Percentiles rank a stretch among this genome's conserved stretches.
phyloP scores from a whole-genome alignment of 2,113 vertebrate species.

The Trematomus loennbergii region DNA sequence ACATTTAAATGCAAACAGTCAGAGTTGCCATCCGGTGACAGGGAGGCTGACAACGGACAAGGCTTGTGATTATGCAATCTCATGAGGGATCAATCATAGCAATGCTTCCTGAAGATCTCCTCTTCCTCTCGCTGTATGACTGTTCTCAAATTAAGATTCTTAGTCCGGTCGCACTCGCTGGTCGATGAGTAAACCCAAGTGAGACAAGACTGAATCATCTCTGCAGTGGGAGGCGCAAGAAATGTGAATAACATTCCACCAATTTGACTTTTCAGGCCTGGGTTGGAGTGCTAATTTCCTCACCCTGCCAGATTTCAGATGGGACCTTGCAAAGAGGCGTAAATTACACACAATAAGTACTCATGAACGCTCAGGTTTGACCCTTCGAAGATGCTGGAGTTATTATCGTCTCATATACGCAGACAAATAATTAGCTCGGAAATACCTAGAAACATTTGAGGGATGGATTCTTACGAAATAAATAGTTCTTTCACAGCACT shows the following conservation, averaged over 20 bases:
- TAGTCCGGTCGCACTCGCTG: background rate
- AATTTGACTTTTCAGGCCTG: conserved; percentile 15
- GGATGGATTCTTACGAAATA: conserved; percentile 26
- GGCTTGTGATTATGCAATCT: conserved; percentile 2
- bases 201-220: conserved; percentile 36
- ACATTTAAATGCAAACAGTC: conserved; percentile 40
- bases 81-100: conserved; percentile 6
- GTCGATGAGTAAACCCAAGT: conserved; percentile 26
- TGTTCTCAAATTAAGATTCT: conserved; percentile 16
- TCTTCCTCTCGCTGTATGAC: background rate
- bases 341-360: background rate
- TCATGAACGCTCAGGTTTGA: background rate
- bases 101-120: background rate
- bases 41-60: conserved; percentile 34
- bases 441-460: conserved; percentile 2
- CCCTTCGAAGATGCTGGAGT: background rate
- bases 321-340: background rate
- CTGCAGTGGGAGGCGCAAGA: conserved; percentile 33
- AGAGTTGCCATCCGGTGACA: background rate
- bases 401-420: conserved; percentile 4
- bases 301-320: conserved; percentile 31
- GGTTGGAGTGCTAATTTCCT: conserved; percentile 30
- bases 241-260: conserved; percentile 32
- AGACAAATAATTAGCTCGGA: conserved; percentile 10
- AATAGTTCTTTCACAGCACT: conserved; percentile 45